Evolutionary conservation across 2,888 invertebrate genomes (phyloP), one percentile per base, ranked within the genome.

Genomic region (Pherbina coryleti): DNA sequence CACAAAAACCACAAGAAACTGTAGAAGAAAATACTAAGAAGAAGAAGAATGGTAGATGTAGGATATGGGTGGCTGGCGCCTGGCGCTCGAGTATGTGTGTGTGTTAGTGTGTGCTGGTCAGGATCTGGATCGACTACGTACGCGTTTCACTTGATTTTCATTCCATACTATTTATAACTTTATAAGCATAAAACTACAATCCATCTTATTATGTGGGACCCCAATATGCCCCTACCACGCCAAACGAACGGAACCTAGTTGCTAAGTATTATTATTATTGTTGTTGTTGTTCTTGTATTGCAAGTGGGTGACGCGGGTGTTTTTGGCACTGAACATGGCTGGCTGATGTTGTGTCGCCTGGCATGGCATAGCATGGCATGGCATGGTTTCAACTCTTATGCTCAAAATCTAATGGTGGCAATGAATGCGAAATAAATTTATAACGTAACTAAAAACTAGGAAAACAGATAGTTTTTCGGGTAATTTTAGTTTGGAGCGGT

Each of bases 361-460:
- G 57, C 5, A 7, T 53, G 53, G 53, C 53, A 55, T 53, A n/a
- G 5, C 17, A 8, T 1, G 19, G 19, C n/a, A 22, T 55, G 19
- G 55, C 19, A 22, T 55, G 19, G 55, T n/a, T n/a, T 55, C 55
- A 22, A 22, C 19, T 55, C n/a, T 17, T 66, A n/a, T 66, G 66
- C 66, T 22, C 44, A 44, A 37, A 31, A 37, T 37, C 19, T 67
- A 37, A 37, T 69, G 86, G 81, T 85, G 85, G 84, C 86, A 85
- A 86, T 86, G 85, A 86, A 85, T 86, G 85, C 86, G 71, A 34
- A n/a, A 85, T 85, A 85, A 85, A 86, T 85, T 85, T 86, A 86
- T 85, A 85, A 83, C 86, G 84, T 85, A 86, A 86, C 82, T 83
- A 83, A 82, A 85, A 86, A 82, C 82, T 80, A 84, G 83, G 83